These are phyloP conservation scores for Cuniculus paca DNA, from an alignment of 2,797 vertebrate species.

Conservation along the genomic window DNA sequence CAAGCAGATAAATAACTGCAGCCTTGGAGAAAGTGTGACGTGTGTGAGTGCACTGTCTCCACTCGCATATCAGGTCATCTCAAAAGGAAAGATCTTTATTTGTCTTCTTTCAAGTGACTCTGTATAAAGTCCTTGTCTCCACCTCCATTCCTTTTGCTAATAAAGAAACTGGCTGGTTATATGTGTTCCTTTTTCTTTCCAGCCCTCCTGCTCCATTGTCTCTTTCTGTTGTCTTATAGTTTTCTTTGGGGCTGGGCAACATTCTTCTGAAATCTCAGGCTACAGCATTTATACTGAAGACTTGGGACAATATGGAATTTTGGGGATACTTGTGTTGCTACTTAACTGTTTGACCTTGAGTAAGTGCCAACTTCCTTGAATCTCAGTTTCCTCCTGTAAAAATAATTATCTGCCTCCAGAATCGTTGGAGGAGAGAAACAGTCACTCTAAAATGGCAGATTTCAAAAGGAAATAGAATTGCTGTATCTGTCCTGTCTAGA, in stretches of 20 bases:
- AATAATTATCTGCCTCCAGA: neutral
- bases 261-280: neutral
- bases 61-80: neutral
- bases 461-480: neutral
- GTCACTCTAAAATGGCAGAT: neutral
- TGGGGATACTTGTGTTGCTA: neutral
- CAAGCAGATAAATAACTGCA: slow-evolving; percentile 67
- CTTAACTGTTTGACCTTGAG: neutral
- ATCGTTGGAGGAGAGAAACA: neutral
- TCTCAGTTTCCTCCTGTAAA: neutral
- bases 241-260: neutral
- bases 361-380: too few species aligned
- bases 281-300: neutral
- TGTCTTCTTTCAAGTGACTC: slow-evolving; percentile 51
- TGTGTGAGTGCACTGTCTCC: neutral
- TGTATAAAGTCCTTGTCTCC: slow-evolving; percentile 16
- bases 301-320: neutral
- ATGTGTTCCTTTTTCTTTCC: too few species aligned
- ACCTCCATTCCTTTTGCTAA: neutral
- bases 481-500: neutral
- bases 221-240: neutral
- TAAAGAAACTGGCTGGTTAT: neutral
- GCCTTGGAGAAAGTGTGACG: slow-evolving; percentile 66
- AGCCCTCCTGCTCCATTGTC: neutral
- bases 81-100: neutral